These are phyloP conservation scores for Tortricodes alternella DNA, from an alignment of 2,888 invertebrate genomes.

Conservation along the genomic window DNA sequence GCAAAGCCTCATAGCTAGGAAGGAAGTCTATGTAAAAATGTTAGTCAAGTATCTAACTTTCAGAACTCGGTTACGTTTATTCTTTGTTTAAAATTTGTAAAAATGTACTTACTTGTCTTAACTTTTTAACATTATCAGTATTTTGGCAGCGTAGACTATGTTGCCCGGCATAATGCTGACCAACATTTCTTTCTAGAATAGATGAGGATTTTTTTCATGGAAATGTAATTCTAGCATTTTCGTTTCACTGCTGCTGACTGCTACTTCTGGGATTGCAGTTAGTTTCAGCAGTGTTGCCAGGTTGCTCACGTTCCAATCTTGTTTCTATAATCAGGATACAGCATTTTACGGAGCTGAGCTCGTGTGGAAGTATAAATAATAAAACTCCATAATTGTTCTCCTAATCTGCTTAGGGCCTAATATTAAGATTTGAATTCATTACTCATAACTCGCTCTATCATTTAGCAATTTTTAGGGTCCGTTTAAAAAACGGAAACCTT, in stretches of 20 bases:
- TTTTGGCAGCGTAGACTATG: too few relatives aligned
- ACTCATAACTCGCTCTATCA: too few relatives aligned
- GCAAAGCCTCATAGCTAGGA: slow-evolving; percentile 5
- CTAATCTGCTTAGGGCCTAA: too few relatives aligned
- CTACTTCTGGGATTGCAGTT: background rate
- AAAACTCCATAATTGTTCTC: too few relatives aligned
- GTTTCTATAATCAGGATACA: background rate
- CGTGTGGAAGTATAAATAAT: too few relatives aligned
- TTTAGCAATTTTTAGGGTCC: too few relatives aligned
- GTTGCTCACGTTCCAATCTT: background rate
- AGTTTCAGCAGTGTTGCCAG: background rate
- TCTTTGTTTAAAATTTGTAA: background rate
- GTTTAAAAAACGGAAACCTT: too few relatives aligned
- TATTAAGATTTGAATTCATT: too few relatives aligned
- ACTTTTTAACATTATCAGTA: too few relatives aligned
- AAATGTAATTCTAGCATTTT: background rate
- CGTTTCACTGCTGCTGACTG: background rate
- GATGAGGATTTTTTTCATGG: background rate
- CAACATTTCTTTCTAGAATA: background rate
- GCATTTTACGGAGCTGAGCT: too few relatives aligned
- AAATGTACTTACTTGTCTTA: too few relatives aligned
- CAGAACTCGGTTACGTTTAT: slow-evolving; percentile 1
- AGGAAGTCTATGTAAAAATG: slow-evolving; percentile 12
- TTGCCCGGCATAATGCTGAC: too few relatives aligned
- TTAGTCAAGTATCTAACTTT: slow-evolving; percentile 8